A percentile compares a stretch with the other conserved stretches of the same genome.
These are phyloP conservation scores for Agrochola circellaris DNA, from an alignment of 2,888 invertebrate species.

Conservation along the genomic window DNA sequence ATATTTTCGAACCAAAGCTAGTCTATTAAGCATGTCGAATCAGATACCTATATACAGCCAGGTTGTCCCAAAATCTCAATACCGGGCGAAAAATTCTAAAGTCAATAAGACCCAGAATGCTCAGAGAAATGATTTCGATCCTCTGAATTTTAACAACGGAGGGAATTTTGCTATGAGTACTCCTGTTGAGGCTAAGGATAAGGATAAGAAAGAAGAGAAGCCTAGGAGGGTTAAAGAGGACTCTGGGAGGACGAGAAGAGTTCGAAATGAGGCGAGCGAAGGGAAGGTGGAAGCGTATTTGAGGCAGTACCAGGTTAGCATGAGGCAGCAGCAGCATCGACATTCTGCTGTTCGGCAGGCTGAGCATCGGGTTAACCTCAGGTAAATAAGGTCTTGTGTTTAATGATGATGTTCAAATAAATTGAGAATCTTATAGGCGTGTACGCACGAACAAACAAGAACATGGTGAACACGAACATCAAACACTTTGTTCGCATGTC, in stretches of 20 bases:
- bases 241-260: slow-evolving; percentile 73
- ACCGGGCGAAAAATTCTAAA: slow-evolving; percentile 76
- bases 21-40: slow-evolving; percentile 85
- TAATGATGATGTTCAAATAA: neutral
- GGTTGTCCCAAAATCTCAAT: slow-evolving; percentile 87
- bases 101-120: slow-evolving; percentile 70
- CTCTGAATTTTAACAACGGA: slow-evolving; percentile 92
- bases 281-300: slow-evolving; percentile 88
- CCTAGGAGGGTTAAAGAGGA: slow-evolving; percentile 75
- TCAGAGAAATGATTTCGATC: slow-evolving; percentile 91
- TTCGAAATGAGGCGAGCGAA: slow-evolving; percentile 80
- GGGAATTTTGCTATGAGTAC: slow-evolving; percentile 83
- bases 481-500: no score
- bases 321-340: slow-evolving; percentile 87
- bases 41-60: slow-evolving; percentile 89
- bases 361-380: slow-evolving; percentile 87
- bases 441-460: no score
- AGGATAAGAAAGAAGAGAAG: slow-evolving; percentile 79
- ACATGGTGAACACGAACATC: no score
- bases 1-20: slow-evolving; percentile 85
- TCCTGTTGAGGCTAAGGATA: slow-evolving; percentile 73
- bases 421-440: no score
- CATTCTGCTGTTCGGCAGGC: slow-evolving; percentile 88
- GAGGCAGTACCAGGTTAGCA: slow-evolving; percentile 88
- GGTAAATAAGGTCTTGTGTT: slow-evolving; percentile 72